Base-by-base conservation (phyloP, 2,113 vertebrate species). In the Leiothrix lutea region DNA sequence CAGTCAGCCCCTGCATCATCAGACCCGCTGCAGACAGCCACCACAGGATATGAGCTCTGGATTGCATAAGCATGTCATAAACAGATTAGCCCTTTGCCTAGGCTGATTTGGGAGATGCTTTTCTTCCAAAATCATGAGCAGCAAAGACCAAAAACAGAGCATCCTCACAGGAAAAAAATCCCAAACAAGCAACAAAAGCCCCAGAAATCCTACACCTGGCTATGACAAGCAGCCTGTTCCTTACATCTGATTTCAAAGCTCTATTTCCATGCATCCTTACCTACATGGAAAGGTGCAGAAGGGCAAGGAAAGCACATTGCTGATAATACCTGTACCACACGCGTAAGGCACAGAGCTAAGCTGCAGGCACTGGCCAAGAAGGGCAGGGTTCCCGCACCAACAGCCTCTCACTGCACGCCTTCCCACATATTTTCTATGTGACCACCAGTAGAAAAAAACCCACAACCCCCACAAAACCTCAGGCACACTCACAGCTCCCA, bases 21-120 rank as follows among this genome's bases (percentile, higher is more conserved):
- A 47, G 51, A 53, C 28, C 83, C 40, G 28, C 65, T 5, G 3
- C 56, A 35, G 77, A 51, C 7, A 33, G 73, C 38, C 73, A 80
- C n/a, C 67, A 66, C 10, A 21, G 23, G 16, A 80, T 65, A 45
- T 11, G 35, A 79, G 78, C 22, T 85, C 3, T 1, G 38, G 42
- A 80, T 11, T 91, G 78, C 83, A 38, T 33, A 62, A 80, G 31
- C 57, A 14, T 12, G 2, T 42, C 66, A 54, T 14, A 91, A 87
- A 75, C 12, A 45, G 44, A 85, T 92, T 57, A 80, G 72, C 36
- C 38, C 86, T 73, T 44, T 57, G 78, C 53, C 45, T 11, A 56
- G 78, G 56, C 72, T 90, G 69, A 88, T 47, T 67, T 54, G 66
- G 60, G 65, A 83, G 90, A 91, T 9, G 26, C 48, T 88, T 86